Evolutionary conservation across 2,888 invertebrate species (phyloP).

Genomic region (Leptarthrus brevirostris): DNA sequence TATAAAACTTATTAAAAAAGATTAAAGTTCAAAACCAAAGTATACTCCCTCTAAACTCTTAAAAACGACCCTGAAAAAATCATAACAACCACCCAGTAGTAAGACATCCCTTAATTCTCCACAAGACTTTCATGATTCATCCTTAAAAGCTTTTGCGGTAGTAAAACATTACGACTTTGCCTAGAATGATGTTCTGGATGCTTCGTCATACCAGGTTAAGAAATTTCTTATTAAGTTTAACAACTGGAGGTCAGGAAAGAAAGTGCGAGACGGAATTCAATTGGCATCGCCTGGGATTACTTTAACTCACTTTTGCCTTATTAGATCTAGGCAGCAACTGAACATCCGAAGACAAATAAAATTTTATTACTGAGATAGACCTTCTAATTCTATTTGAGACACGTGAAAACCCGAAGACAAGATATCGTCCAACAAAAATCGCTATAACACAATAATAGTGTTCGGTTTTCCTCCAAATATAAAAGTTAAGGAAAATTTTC

Average conservation of each 20-base stretch:
- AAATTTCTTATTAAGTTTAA: constrained; percentile 9
- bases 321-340: neutral
- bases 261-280: constrained; percentile 1
- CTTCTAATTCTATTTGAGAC: neutral
- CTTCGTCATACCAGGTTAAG: too few relatives aligned
- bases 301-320: constrained; percentile 17
- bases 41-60: too few relatives aligned
- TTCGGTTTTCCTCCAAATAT: neutral
- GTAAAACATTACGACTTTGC: too few relatives aligned
- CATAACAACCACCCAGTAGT: too few relatives aligned
- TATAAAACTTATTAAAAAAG: too few relatives aligned
- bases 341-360: neutral
- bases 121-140: too few relatives aligned
- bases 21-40: too few relatives aligned
- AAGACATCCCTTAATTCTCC: too few relatives aligned
- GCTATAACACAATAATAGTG: neutral
- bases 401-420: neutral
- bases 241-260: neutral
- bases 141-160: too few relatives aligned
- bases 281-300: constrained; percentile 17
- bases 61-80: too few relatives aligned
- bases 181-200: too few relatives aligned
- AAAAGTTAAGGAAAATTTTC: neutral
- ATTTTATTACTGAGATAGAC: neutral
- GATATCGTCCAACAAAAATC: neutral